Evolutionary conservation across 2,797 vertebrate genomes (phyloP).

Genomic region (Diglossa cyanea): DNA sequence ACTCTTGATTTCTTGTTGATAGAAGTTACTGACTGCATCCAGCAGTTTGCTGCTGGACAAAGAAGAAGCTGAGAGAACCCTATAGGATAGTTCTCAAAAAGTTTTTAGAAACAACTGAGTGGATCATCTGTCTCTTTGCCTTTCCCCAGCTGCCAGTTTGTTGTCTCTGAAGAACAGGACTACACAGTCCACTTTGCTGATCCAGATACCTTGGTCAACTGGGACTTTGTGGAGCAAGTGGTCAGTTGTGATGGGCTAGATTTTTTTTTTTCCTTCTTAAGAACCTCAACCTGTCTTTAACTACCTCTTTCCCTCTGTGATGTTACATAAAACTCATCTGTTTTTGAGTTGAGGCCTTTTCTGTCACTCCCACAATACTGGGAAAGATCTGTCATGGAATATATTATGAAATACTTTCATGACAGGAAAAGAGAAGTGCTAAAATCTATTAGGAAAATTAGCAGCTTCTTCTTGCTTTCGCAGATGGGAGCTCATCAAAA

Average conservation of each 20-base stretch:
- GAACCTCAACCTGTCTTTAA: slow-evolving; percentile 40
- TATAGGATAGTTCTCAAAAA: slow-evolving; percentile 3
- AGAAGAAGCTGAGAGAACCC: slow-evolving; percentile 42
- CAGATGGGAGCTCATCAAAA: slow-evolving; percentile 66
- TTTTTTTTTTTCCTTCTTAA: neutral
- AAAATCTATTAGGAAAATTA: slow-evolving; percentile 69
- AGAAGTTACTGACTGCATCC: neutral
- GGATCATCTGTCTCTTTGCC: slow-evolving; percentile 51
- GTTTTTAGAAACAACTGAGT: slow-evolving; percentile 39
- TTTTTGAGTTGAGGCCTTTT: slow-evolving; percentile 50
- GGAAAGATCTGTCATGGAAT: slow-evolving; percentile 62
- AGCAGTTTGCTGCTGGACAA: neutral
- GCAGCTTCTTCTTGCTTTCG: slow-evolving; percentile 52
- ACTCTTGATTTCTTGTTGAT: neutral
- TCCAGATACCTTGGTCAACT: slow-evolving; percentile 97
- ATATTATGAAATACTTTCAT: slow-evolving; percentile 63
- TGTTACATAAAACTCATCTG: slow-evolving; percentile 62
- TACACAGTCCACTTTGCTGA: slow-evolving; percentile 97
- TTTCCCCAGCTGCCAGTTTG: slow-evolving; percentile 92
- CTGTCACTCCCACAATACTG: slow-evolving; percentile 66
- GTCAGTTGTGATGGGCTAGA: slow-evolving; percentile 79
- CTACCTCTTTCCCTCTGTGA: slow-evolving; percentile 27
- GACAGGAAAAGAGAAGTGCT: slow-evolving; percentile 64
- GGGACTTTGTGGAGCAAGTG: slow-evolving; percentile 99
- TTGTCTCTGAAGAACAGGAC: slow-evolving; percentile 96